Percentiles rank a stretch among this genome's conserved stretches.
Evolutionary conservation across 2,888 invertebrate genomes (phyloP).

Genomic region (Chironomus tentans): DNA sequence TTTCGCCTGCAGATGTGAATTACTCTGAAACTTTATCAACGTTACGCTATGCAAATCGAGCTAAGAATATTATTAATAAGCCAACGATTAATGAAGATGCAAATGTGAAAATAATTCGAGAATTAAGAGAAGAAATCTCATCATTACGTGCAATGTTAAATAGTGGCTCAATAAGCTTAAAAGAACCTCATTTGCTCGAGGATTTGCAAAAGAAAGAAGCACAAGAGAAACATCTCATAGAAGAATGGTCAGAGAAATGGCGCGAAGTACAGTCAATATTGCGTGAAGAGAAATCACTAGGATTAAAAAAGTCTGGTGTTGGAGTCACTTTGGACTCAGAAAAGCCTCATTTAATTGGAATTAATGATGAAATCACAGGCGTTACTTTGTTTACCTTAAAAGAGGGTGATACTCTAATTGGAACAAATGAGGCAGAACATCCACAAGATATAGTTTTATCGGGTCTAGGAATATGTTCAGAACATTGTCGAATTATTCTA

Average conservation of each 20-base stretch:
- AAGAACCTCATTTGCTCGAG: constrained; percentile 58
- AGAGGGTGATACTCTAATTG: constrained; percentile 79
- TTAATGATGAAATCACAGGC: constrained; percentile 86
- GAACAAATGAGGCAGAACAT: constrained; percentile 58
- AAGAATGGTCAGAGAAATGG: constrained; percentile 93
- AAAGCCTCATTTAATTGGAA: constrained; percentile 84
- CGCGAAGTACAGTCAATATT: constrained; percentile 79
- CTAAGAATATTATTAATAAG: constrained; percentile 85
- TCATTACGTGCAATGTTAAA: constrained; percentile 67
- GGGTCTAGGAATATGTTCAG: constrained; percentile 66
- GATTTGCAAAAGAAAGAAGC: constrained; percentile 85
- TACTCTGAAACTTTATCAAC: constrained; percentile 82
- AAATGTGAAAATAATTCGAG: constrained; percentile 77
- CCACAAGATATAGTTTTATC: constrained; percentile 67
- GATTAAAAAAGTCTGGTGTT: constrained; percentile 74
- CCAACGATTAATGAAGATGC: constrained; percentile 85
- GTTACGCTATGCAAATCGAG: constrained; percentile 76
- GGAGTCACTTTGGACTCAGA: constrained; percentile 86
- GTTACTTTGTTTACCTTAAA: constrained; percentile 85
- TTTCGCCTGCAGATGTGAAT: constrained; percentile 74
- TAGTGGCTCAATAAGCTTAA: constrained; percentile 51
- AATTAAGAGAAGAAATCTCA: constrained; percentile 74
- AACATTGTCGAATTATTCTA: constrained; percentile 68
- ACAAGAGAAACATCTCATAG: constrained; percentile 78
- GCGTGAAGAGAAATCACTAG: constrained; percentile 79